These are phyloP conservation scores for Apocheima hispidaria DNA, from an alignment of 2,888 invertebrate species.

Conservation along the genomic window DNA sequence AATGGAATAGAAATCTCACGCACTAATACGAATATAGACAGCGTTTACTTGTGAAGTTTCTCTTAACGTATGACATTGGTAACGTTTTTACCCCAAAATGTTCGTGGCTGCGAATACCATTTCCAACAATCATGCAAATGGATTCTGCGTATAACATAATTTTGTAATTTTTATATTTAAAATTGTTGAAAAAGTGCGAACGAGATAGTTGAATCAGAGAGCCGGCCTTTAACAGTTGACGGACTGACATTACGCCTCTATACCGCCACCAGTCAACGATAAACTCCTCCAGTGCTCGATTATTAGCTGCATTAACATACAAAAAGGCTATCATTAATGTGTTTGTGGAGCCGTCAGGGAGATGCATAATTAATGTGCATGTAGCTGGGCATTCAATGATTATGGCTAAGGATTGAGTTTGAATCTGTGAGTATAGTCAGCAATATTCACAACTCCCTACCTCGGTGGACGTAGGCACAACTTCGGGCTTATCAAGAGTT, in stretches of 20 bases:
- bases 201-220: too few species aligned
- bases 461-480: background rate
- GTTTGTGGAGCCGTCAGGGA: conserved; percentile 37
- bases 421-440: conserved; percentile 27
- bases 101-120: too few species aligned
- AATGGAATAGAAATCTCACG: background rate
- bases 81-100: too few species aligned
- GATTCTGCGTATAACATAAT: too few species aligned
- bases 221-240: background rate
- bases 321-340: conserved; percentile 40
- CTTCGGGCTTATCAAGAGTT: background rate
- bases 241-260: background rate
- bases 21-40: too few species aligned
- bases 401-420: conserved; percentile 18
- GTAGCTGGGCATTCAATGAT: conserved; percentile 30
- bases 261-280: background rate
- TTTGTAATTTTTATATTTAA: too few species aligned
- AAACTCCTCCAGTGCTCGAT: conserved; percentile 17
- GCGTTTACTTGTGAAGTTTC: background rate
- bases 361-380: conserved; percentile 40
- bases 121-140: too few species aligned
- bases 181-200: too few species aligned
- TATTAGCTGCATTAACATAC: conserved; percentile 38
- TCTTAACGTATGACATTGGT: too few species aligned
- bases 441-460: background rate